Evolutionary conservation across 2,797 vertebrate species (phyloP), one percentile per base, ranked within the genome.

Genomic region (Aplochiton taeniatus): DNA sequence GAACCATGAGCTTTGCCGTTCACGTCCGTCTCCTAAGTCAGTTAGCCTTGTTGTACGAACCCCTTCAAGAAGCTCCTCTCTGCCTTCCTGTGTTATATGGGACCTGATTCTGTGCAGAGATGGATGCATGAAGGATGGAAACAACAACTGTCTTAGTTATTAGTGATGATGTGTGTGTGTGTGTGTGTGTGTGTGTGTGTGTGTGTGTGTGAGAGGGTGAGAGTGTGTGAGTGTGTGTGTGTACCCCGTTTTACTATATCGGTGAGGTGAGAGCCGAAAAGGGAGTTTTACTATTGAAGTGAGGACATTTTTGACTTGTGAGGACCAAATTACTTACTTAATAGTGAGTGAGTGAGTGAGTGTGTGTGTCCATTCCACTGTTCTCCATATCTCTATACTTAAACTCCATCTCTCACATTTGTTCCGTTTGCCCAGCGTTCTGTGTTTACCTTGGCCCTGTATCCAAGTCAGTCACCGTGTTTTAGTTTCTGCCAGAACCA

Each of bases 21-120:
- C 31, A 31, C 31, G 31, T 86, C 50, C 65, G 72, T 59, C 77
- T 63, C 48, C 43, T 77, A 63, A 83, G 61, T 58, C 71, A 67
- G 58, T 79, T 55, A 72, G 72, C 48, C 53, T 67, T 14, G 47
- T 54, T 75, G n/a, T 69, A 70, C 58, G 59, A 68, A 74, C 82
- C 77, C 42, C 51, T n/a, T 13, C 68, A 77, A 78, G 69, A 81
- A 82, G 78, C 63, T 69, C 5, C 8, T 0, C 8, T 1, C 57
- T 65, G 61, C n/a, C 31, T 60, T 61, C n/a, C 31, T 60, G 63
- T 76, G 45, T 78, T 19, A 45, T 69, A 68, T 70, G 44, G 62
- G 44, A 31, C 11, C 63, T 54, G 56, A 78, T 70, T 55, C 58
- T 65, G 66, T 61, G 59, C 52, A 72, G 73, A 73, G 53, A 51